Percentiles rank a stretch among this genome's conserved stretches.
Evolutionary conservation across 2,888 invertebrate genomes (phyloP).

Genomic region (Volucella bombylans): DNA sequence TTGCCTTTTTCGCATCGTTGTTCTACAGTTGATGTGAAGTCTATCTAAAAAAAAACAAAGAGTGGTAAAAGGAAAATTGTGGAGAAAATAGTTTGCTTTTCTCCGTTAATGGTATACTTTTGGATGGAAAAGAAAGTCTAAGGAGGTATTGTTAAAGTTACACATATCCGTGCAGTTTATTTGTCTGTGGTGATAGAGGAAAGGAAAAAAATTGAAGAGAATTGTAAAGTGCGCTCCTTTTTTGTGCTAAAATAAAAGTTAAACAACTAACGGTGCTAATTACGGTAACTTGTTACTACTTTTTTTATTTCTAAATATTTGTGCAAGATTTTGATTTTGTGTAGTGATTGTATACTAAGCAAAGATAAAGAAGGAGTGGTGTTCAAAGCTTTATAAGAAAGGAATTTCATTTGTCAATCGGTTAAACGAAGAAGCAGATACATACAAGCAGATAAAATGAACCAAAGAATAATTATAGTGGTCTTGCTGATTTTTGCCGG

Average conservation of each 20-base stretch:
- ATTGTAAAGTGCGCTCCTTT: conserved; percentile 47
- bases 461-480: conserved; percentile 50
- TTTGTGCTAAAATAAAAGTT: conserved; percentile 15
- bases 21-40: conserved; percentile 40
- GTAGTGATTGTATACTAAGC: conserved; percentile 6
- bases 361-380: conserved; percentile 49
- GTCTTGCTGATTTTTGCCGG: conserved; percentile 55
- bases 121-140: conserved; percentile 63
- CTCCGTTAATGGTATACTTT: conserved; percentile 44
- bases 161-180: conserved; percentile 27
- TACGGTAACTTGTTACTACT: conserved; percentile 57
- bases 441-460: conserved; percentile 46
- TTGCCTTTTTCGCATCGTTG: conserved; percentile 18
- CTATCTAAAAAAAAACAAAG: conserved; percentile 30
- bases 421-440: background rate
- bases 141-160: conserved; percentile 44
- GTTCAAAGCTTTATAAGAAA: conserved; percentile 27
- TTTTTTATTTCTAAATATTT: conserved; percentile 45
- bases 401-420: conserved; percentile 28
- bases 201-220: background rate
- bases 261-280: conserved; percentile 64
- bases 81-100: conserved; percentile 61
- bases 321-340: conserved; percentile 50
- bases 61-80: conserved; percentile 60
- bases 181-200: conserved; percentile 28